Evolutionary conservation across 2,888 invertebrate genomes (phyloP).

Genomic region (Aspidiotus destructor): DNA sequence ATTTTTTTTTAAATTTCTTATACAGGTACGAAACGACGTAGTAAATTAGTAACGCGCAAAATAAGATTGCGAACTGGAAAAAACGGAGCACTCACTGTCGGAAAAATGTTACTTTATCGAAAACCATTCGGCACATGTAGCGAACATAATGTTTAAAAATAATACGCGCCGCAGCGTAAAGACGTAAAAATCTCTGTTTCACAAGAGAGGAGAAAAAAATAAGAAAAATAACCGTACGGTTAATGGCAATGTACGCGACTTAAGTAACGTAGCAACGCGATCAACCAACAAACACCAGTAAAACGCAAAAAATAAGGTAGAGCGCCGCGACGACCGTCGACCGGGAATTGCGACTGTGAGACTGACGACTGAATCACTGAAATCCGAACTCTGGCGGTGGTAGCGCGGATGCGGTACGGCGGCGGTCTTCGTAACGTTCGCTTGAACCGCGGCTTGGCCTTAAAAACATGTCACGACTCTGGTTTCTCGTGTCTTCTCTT

Average conservation of each 20-base stretch:
- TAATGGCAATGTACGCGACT: not conserved
- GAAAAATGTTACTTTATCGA: not conserved
- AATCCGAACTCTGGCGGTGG: too few relatives aligned
- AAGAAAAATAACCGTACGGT: too few relatives aligned
- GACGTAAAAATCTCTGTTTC: too few relatives aligned
- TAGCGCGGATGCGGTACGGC: not conserved
- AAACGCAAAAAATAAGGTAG: conserved; percentile 8
- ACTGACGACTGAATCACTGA: conserved; percentile 8
- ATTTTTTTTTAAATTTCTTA: not conserved
- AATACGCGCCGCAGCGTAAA: too few relatives aligned
- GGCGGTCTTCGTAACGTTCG: not conserved
- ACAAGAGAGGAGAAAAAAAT: too few relatives aligned
- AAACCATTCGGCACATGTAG: not conserved
- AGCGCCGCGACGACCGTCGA: conserved; percentile 1
- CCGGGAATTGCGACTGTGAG: conserved; percentile 6
- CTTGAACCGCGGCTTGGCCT: conserved; percentile 10
- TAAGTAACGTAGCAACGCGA: conserved; percentile 27
- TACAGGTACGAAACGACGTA: not conserved
- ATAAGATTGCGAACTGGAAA: not conserved
- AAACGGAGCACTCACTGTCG: not conserved
- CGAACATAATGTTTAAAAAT: not conserved
- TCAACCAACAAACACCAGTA: conserved; percentile 11
- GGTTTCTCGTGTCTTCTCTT: conserved; percentile 18
- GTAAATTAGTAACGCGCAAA: not conserved
- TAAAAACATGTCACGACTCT: conserved; percentile 26